Evolutionary conservation across 2,113 vertebrate genomes (phyloP), one percentile per base, ranked within the genome.

Genomic region (Ursus arctos): DNA sequence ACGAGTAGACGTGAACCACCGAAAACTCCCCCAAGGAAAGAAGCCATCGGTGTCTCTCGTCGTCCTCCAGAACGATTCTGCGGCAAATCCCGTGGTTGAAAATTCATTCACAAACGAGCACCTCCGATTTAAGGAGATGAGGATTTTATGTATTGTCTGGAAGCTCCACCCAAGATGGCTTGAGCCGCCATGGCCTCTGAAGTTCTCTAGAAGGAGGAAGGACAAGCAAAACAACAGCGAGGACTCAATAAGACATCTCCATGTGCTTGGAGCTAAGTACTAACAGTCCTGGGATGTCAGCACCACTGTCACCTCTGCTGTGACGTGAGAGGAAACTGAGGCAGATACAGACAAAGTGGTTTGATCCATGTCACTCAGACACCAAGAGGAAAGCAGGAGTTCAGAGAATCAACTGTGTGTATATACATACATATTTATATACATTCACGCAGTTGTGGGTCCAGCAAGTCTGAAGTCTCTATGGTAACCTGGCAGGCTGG

Each of bases 11-110:
- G 9, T 19, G 67, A 69, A n/a, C n/a, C 33, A n/a, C 7, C 16
- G n/a, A n/a, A n/a, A 69, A 69, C 33, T n/a, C 67, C 67, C 67
- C 33, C 67, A n/a, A 69, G 33, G 14, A 69, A 69, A 19, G 65
- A 69, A n/a, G 33, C 18, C 67, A 69, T n/a, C 0, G 8, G 16
- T 69, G n/a, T n/a, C 33, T n/a, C 67, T n/a, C 0, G 6, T 16
- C 33, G 18, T 67, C 33, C 5, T 69, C 16, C 14, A 57, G 18
- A 57, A 57, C 7, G 18, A 36, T 69, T 69, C 33, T 15, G 18
- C 1, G 18, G 16, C 18, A 21, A 69, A 36, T 69, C 33, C 18
- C n/a, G 19, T 14, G 61, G 8, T 7, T 69, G 7, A 19, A 36
- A n/a, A 36, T 36, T n/a, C 33, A 36, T 69, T 69, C 19, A 18